These are phyloP conservation scores for Florisuga fusca DNA, from an alignment of 2,797 vertebrate genomes.

Conservation along the genomic window DNA sequence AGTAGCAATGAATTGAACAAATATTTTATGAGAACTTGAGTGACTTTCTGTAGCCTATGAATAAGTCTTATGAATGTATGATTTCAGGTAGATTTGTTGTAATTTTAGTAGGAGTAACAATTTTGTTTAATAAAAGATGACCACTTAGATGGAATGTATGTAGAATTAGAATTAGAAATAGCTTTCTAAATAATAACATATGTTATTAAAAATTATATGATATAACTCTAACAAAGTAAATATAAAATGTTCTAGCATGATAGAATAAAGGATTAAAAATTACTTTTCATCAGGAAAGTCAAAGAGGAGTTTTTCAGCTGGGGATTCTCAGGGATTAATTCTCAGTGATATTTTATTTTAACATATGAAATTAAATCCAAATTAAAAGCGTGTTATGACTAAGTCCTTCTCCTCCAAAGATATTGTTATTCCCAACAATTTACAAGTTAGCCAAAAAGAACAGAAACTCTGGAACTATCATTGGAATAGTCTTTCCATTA, in stretches of 20 bases:
- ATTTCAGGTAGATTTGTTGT: background rate
- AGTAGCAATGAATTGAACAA: background rate
- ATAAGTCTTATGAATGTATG: background rate
- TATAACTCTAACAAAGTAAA: background rate
- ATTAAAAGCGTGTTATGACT: background rate
- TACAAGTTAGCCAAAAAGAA: background rate
- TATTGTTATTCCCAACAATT: background rate
- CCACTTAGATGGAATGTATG: background rate
- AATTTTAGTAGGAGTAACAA: background rate
- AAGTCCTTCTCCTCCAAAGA: background rate
- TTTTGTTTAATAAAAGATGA: background rate
- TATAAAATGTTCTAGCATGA: background rate
- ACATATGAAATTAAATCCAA: background rate
- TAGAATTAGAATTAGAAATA: background rate
- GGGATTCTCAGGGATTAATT: background rate
- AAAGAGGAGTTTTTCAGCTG: background rate
- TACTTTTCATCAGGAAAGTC: background rate
- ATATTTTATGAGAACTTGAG: background rate
- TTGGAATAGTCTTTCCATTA: background rate
- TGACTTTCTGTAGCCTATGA: background rate
- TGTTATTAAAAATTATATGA: background rate
- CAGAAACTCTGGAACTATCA: background rate
- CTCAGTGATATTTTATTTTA: background rate
- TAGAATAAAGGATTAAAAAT: background rate
- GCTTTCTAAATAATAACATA: background rate